Conservation (phyloP, 2,113 vertebrate genomes). For the Eptesicus fuscus region DNA sequence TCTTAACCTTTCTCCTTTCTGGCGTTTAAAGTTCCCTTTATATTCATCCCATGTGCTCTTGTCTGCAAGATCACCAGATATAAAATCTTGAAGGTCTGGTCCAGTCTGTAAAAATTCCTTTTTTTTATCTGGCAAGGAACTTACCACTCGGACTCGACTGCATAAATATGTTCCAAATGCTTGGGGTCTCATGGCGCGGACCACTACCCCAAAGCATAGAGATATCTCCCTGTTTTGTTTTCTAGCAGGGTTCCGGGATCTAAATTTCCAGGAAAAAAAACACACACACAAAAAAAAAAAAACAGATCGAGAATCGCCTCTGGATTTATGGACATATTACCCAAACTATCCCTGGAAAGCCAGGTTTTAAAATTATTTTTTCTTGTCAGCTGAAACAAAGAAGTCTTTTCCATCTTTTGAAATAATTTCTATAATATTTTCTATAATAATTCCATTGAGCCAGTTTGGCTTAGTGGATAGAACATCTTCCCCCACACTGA, state of each 20-base stretch:
- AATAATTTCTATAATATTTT: slow-evolving; percentile 12
- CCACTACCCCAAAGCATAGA: neutral
- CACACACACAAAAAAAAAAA: no score
- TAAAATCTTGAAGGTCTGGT: slow-evolving; percentile 91
- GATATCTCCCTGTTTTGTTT: neutral
- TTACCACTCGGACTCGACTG: slow-evolving; percentile 75
- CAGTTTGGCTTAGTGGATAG: no score
- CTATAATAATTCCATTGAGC: no score
- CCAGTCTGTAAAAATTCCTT: slow-evolving; percentile 82
- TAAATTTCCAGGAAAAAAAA: no score
- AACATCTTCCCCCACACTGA: no score
- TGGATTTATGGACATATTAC: no score
- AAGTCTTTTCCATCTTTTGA: neutral
- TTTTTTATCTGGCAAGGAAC: slow-evolving; percentile 75
- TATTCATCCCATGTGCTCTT: slow-evolving; percentile 91
- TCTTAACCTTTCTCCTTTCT: slow-evolving; percentile 93
- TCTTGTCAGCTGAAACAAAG: slow-evolving; percentile 42
- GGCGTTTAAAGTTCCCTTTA: slow-evolving; percentile 91
- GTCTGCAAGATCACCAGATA: slow-evolving; percentile 91
- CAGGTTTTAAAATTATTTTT: slow-evolving; percentile 6
- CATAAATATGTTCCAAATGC: slow-evolving; percentile 74
- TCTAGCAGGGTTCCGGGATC: no score
- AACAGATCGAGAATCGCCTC: no score
- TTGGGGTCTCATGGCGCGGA: slow-evolving; percentile 62
- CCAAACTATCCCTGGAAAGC: neutral